Evolutionary conservation across 2,888 invertebrate species (phyloP), one percentile per base, ranked within the genome.

Genomic region (Bembecia ichneumoniformis): DNA sequence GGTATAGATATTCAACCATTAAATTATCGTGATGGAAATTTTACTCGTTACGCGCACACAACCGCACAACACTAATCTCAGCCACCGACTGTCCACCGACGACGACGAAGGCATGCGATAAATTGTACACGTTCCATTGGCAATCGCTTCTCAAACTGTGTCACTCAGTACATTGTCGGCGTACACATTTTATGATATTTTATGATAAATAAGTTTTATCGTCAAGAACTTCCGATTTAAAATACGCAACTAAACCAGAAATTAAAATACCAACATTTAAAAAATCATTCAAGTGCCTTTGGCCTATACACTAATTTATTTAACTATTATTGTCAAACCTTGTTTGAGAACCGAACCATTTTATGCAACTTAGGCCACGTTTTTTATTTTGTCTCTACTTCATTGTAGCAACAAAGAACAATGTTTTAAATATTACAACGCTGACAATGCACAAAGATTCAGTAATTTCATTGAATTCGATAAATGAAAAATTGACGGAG

Each of bases 61-160:
- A 66, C 75, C 71, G 68, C 54, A 46, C 74, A 57, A 59, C 54
- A 49, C 58, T 66, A 55, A 58, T 50, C 64, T 60, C 66, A 57
- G 64, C 62, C 63, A 64, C 66, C 59, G 72, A 79, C 67, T 66
- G 64, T 11, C 65, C 57, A 64, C 62, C 63, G 64, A 65, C n/a
- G 72, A 71, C 63, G 64, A 65, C n/a, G 72, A 71, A 66, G 63
- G 63, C 55, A 57, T 58, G 59, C 56, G 54, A 58, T 69, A 74
- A 73, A 74, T 74, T 73, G 73, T 69, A 64, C 62, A 66, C 63
- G 64, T 69, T 67, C 67, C 63, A 67, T 62, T 52, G 50, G 57
- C 57, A 63, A 66, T 57, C 58, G 80, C 48, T 61, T 70, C 80
- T 76, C 77, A 81, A 82, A 71, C 68, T 70, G 48, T 56, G 36